Evolutionary conservation across 2,888 invertebrate genomes (phyloP), one percentile per base, ranked within the genome.

Genomic region (Coelinius sp.): DNA sequence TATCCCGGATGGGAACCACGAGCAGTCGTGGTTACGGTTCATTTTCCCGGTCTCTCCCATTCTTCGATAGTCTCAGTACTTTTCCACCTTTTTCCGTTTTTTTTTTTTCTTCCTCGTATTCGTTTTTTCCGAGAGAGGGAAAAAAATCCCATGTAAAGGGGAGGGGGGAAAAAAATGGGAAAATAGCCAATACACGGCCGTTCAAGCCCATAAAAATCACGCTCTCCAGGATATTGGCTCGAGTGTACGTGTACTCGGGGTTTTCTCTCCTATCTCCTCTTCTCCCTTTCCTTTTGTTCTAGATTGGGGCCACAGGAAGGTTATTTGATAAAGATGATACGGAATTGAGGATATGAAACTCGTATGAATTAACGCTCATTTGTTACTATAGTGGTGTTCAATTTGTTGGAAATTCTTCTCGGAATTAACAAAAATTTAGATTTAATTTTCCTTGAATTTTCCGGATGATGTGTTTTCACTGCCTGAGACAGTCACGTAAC

Each of bases 141-240:
- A 6, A 46, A 46, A 49, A 38, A 69, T 52, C 6, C 49, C 56
- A 20, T 24, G 46, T 73, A 17, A 41, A 52, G 59, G 31, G 17
- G 63, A 41, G 70, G 52, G 46, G 31, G 41, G 49, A 35, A 24
- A 38, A 59, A 49, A 38, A 70, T 62, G 71, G 53, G 74, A 76
- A 81, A 83, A 80, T 80, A 76, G 74, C 74, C 79, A 78, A 78
- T 81, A 80, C 77, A 78, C 78, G 76, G 64, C 73, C 72, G 77
- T 79, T 78, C 77, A 75, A 82, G 76, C 76, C 78, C 78, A 81
- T 83, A 80, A 84, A 82, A 84, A 84, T 83, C 81, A 81, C 81
- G 81, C 78, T 75, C 73, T 68, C 53, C 52, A 62, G 49, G 56
- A 59, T 74, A 75, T 76, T 49, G 71, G 73, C 70, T 44, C 22